A percentile compares a stretch with the other conserved stretches of the same genome.
Evolutionary conservation across 2,888 invertebrate species (phyloP).

Genomic region (Cephus runcator): DNA sequence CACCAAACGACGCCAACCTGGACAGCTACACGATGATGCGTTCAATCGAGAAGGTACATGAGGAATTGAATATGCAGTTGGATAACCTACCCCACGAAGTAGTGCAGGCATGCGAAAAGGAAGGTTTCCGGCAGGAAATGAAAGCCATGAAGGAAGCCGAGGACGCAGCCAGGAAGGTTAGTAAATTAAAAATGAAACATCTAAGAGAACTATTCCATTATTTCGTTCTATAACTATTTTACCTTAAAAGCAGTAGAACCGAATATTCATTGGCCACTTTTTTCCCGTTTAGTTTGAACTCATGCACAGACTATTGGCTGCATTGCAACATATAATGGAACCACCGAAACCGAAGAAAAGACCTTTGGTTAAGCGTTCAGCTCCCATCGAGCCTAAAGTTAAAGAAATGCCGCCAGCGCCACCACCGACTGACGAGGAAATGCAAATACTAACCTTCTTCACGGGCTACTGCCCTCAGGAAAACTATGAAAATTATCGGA

Average conservation of each 20-base stretch:
- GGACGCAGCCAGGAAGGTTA: conserved; percentile 70
- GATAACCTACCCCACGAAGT: conserved; percentile 70
- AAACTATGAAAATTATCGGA: conserved; percentile 51
- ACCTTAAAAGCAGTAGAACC: too few relatives aligned
- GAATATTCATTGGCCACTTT: background rate
- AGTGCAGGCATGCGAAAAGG: conserved; percentile 68
- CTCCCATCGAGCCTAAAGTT: conserved; percentile 32
- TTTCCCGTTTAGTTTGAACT: conserved; percentile 43
- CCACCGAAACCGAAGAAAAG: conserved; percentile 41
- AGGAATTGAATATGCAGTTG: conserved; percentile 66
- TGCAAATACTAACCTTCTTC: conserved; percentile 47
- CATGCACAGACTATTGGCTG: conserved; percentile 47
- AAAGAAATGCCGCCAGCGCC: conserved; percentile 28
- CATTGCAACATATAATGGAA: conserved; percentile 54
- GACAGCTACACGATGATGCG: conserved; percentile 70
- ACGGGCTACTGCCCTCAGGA: conserved; percentile 49
- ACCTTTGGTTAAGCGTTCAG: conserved; percentile 43
- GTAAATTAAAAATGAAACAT: conserved; percentile 19
- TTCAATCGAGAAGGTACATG: conserved; percentile 69
- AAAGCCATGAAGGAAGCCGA: conserved; percentile 68
- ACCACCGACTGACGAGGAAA: conserved; percentile 47
- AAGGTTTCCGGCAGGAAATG: conserved; percentile 68
- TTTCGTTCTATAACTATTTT: too few relatives aligned
- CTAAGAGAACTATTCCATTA: too few relatives aligned
- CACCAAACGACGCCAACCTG: conserved; percentile 71